Percentiles rank a stretch among this genome's conserved stretches.
Conservation (phyloP, 2,797 vertebrate genomes). For the Platyrinchus mystaceus region DNA sequence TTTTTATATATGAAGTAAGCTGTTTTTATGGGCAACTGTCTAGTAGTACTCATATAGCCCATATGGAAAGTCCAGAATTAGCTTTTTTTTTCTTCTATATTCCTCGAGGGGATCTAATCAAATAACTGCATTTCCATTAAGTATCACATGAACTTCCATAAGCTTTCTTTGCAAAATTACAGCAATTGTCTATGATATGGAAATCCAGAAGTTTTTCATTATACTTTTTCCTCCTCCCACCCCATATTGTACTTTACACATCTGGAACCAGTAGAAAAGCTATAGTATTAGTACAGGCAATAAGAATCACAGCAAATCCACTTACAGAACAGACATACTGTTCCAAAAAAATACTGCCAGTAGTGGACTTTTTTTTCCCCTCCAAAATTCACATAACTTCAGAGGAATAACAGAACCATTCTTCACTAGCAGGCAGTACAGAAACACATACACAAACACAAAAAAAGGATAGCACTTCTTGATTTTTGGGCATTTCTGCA, state of each 20-base stretch:
- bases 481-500: background rate
- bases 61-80: background rate
- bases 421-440: background rate
- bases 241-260: background rate
- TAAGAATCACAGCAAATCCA: constrained; percentile 25
- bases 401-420: background rate
- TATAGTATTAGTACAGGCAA: background rate
- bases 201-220: constrained; percentile 26
- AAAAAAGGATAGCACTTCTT: background rate
- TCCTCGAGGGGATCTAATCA: background rate
- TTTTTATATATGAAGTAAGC: background rate
- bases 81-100: background rate
- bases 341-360: background rate
- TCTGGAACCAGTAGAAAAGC: constrained; percentile 30
- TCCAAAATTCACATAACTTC: background rate
- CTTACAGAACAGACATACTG: background rate
- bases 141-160: background rate
- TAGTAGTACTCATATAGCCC: background rate
- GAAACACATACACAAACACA: background rate
- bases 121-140: background rate
- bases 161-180: background rate
- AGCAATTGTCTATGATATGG: background rate
- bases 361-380: background rate
- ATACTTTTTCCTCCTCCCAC: background rate
- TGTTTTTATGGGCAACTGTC: background rate